Evolutionary conservation across 2,888 invertebrate species (phyloP), one percentile per base, ranked within the genome.

Genomic region (Morpho achilles): DNA sequence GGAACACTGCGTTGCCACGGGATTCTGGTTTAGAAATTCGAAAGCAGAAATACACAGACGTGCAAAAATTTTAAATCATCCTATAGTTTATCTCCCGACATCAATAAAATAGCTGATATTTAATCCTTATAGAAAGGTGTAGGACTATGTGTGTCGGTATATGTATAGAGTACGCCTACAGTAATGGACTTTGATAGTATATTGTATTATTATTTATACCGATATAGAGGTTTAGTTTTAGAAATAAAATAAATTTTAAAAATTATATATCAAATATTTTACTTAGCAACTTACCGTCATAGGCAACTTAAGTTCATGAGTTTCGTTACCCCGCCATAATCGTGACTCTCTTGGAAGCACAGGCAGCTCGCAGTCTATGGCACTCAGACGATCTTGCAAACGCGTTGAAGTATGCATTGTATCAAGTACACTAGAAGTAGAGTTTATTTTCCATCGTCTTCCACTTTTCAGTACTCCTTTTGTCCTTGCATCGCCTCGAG

Each of bases 271-370:
- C 57, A 58, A 46, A 53, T 9, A 16, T 46, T 8, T 39, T 16
- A 59, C 22, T 40, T 53, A 50, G 23, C 44, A 59, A 59, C 92
- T 93, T 85, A 94, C 94, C 90, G 91, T 92, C 75, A 93, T 90
- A 32, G 94, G 94, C 57, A 94, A 83, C 70, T 92, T 91, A 68
- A 94, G 86, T 76, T 94, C 94, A 73, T 94, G 94, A 10, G 94
- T 94, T 77, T 94, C 94, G 74, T 94, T 94, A 71, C 94, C 94
- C 50, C 94, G 92, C 94, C 94, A 94, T 66, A 94, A 84, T 64
- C 93, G 91, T 50, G 94, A 93, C 72, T 93, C 93, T 64, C 91
- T 88, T 53, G 94, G 93, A 72, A 94, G 82, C 70, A 92, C 91
- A 66, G 93, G 93, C 69, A 94, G 87, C 78, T 94, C 94, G 70